Conservation (phyloP, 2,888 invertebrate genomes). For the Boloria euphrosyne region DNA sequence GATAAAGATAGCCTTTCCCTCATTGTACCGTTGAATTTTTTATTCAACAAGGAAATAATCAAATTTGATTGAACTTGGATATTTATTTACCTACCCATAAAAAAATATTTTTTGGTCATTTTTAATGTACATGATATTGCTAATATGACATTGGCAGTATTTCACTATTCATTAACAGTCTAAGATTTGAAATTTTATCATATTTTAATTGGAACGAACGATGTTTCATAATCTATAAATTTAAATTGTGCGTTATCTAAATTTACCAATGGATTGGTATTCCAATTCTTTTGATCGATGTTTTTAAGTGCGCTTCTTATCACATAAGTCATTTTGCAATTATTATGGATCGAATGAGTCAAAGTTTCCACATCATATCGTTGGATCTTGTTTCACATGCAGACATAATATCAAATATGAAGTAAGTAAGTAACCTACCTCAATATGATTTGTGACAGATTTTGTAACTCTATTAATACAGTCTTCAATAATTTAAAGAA, state of each 20-base stretch:
- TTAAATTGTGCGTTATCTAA: background rate
- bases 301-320: constrained; percentile 7
- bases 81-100: background rate
- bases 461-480: background rate
- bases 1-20: constrained; percentile 22
- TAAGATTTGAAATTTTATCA: no score
- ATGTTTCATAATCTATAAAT: background rate
- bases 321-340: constrained; percentile 24
- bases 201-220: no score
- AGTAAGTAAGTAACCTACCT: no score
- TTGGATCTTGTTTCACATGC: constrained; percentile 4
- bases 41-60: constrained; percentile 1
- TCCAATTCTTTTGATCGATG: constrained; percentile 8
- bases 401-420: background rate
- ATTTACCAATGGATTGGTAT: background rate
- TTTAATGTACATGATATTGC: no score
- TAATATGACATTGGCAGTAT: no score
- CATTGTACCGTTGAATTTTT: constrained; percentile 28
- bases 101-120: no score
- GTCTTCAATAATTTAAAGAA: no score
- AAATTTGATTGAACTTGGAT: background rate
- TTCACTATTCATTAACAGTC: no score
- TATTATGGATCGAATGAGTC: constrained; percentile 14
- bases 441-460: background rate
- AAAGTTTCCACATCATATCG: constrained; percentile 20